Percentiles rank a stretch among this genome's conserved stretches.
Evolutionary conservation across 1,140 invertebrate species (phyloP).

Genomic region (Colletes gigas): DNA sequence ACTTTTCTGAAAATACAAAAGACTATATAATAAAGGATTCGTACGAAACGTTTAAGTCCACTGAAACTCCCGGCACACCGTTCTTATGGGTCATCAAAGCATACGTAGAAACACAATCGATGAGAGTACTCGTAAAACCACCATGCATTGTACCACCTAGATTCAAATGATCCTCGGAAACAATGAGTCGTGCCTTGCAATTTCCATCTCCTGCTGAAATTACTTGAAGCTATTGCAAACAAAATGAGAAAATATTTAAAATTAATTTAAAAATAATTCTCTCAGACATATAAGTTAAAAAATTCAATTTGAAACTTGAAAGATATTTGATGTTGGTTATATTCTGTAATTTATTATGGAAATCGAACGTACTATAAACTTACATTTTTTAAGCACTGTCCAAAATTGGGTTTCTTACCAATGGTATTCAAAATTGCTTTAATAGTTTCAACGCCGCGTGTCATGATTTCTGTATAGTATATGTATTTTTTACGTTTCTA

Average conservation of each 20-base stretch:
- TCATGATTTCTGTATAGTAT: constrained; percentile 34
- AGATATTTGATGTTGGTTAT: not conserved
- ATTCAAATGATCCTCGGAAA: constrained; percentile 90
- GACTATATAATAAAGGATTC: constrained; percentile 53
- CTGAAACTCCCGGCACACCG: constrained; percentile 86
- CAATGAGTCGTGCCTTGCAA: constrained; percentile 88
- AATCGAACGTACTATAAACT: constrained; percentile 33
- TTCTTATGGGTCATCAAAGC: constrained; percentile 87
- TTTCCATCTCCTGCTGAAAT: constrained; percentile 85
- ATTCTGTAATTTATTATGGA: too few species aligned
- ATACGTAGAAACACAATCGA: constrained; percentile 92
- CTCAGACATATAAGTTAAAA: not conserved
- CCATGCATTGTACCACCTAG: constrained; percentile 89
- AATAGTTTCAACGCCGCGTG: constrained; percentile 69
- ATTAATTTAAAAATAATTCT: constrained; percentile 24
- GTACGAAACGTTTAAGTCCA: constrained; percentile 88
- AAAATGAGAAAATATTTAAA: constrained; percentile 13
- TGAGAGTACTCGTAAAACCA: constrained; percentile 90
- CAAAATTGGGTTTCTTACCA: constrained; percentile 73
- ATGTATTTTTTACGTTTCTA: not conserved
- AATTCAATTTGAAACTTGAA: not conserved
- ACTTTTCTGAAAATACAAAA: constrained; percentile 28
- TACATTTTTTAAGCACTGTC: constrained; percentile 81
- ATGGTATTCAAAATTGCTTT: constrained; percentile 70
- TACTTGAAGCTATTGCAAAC: constrained; percentile 84